These are phyloP conservation scores for Kryptolebias ocellatus DNA, from an alignment of 2,797 vertebrate species.

Conservation along the genomic window DNA sequence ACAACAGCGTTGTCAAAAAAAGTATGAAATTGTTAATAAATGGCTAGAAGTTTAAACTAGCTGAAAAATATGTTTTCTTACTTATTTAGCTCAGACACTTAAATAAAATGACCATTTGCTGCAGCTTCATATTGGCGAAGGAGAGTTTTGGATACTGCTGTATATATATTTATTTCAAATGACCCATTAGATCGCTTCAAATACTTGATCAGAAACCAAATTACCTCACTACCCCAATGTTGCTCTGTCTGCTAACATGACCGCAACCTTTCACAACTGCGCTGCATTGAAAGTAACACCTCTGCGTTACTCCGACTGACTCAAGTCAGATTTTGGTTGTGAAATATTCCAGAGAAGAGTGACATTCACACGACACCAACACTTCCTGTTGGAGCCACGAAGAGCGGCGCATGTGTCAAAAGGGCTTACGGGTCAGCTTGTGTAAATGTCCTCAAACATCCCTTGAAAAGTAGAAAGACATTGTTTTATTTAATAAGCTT, in stretches of 20 bases:
- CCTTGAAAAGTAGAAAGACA: slow-evolving; percentile 75
- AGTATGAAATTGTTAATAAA: too few relatives aligned
- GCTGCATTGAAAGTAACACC: too few relatives aligned
- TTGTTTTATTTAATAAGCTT: slow-evolving; percentile 75
- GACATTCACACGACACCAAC: background rate
- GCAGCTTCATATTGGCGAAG: too few relatives aligned
- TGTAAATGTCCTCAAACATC: slow-evolving; percentile 47
- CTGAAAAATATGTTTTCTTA: background rate
- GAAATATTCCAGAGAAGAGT: background rate
- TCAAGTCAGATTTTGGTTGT: background rate
- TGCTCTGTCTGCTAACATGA: background rate
- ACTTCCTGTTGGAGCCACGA: background rate
- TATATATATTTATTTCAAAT: background rate
- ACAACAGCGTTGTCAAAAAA: too few relatives aligned
- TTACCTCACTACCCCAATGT: background rate
- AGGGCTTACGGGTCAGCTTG: slow-evolving; percentile 75
- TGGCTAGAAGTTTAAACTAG: background rate
- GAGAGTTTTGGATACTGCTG: background rate
- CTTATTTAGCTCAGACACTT: background rate
- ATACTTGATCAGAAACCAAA: background rate
- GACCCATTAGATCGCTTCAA: background rate
- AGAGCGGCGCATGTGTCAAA: background rate
- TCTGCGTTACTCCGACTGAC: background rate
- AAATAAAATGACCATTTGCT: background rate
- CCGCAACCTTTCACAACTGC: background rate